A percentile compares a stretch with the other conserved stretches of the same genome.
phyloP scores from a whole-genome alignment of 2,888 invertebrate species.

The Drosophila fungiperda region DNA sequence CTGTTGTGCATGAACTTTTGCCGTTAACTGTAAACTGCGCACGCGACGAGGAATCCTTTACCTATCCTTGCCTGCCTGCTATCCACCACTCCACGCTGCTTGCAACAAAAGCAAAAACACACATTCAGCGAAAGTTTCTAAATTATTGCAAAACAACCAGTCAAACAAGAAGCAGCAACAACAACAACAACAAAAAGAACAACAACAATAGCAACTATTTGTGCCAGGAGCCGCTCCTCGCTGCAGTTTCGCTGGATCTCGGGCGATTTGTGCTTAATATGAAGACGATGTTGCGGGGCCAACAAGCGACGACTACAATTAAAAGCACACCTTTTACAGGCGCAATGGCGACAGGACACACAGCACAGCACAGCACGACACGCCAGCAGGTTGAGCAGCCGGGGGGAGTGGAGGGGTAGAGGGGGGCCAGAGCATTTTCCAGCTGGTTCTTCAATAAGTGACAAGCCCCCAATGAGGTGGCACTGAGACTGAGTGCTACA shows the following conservation, averaged over 20 bases:
- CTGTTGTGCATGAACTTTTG: slow-evolving; percentile 47
- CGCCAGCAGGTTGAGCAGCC: background rate
- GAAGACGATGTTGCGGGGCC: slow-evolving; percentile 52
- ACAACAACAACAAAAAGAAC: slow-evolving; percentile 12
- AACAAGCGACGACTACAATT: slow-evolving; percentile 73
- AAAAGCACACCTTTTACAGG: slow-evolving; percentile 80
- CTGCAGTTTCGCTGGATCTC: slow-evolving; percentile 41
- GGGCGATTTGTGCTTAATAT: slow-evolving; percentile 69
- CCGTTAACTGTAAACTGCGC: slow-evolving; percentile 50
- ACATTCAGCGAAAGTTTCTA: slow-evolving; percentile 80
- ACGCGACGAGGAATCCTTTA: slow-evolving; percentile 47
- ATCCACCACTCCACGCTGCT: background rate
- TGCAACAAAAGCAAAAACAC: slow-evolving; percentile 66
- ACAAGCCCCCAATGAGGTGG: slow-evolving; percentile 51
- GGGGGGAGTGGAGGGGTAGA: background rate
- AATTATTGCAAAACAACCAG: slow-evolving; percentile 79
- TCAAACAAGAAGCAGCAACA: slow-evolving; percentile 55
- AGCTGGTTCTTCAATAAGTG: slow-evolving; percentile 74
- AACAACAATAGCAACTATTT: slow-evolving; percentile 54
- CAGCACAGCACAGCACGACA: slow-evolving; percentile 1
- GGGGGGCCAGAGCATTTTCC: slow-evolving; percentile 5
- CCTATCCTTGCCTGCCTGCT: slow-evolving; percentile 8
- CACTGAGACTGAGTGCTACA: slow-evolving; percentile 43
- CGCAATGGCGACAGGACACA: slow-evolving; percentile 39
- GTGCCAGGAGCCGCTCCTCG: slow-evolving; percentile 47